A percentile compares a stretch with the other conserved stretches of the same genome.
These are phyloP conservation scores for Eolophus roseicapilla DNA, from an alignment of 2,113 vertebrate species.

Conservation along the genomic window DNA sequence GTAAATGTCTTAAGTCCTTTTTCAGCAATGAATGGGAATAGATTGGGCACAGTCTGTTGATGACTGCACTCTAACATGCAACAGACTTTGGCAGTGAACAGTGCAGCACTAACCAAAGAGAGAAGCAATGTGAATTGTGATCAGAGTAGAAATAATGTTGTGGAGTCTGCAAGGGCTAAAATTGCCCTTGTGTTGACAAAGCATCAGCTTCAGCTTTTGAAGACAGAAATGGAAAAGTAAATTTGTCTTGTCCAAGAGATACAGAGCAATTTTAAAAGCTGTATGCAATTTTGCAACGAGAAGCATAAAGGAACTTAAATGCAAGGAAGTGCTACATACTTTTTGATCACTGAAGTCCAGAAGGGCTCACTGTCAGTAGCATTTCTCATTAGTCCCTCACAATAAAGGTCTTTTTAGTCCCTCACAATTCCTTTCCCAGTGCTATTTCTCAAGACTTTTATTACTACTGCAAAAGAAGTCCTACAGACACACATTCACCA, in stretches of 20 bases:
- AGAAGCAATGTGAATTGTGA: not conserved
- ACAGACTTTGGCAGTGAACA: not conserved
- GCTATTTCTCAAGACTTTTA: not conserved
- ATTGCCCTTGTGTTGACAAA: not conserved
- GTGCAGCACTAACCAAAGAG: not conserved
- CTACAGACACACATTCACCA: not conserved
- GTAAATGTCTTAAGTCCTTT: not conserved
- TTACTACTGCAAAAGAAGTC: not conserved
- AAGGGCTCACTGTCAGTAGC: not conserved
- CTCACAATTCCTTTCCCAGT: not conserved
- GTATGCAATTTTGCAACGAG: not conserved
- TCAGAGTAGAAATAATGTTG: not conserved
- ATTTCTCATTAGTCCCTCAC: not conserved
- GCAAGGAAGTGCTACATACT: not conserved
- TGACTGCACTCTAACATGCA: not conserved
- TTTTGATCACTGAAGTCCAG: not conserved
- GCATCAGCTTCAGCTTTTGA: not conserved
- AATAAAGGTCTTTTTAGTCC: not conserved
- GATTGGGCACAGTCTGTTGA: not conserved
- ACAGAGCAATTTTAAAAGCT: not conserved
- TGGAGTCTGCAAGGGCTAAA: not conserved
- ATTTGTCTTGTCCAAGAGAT: constrained; percentile 12
- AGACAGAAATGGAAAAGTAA: constrained; percentile 15
- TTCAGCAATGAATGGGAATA: not conserved
- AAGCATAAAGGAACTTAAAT: constrained; percentile 22